These are phyloP conservation scores for Martes martes DNA, from an alignment of 2,113 vertebrate genomes.

Conservation along the genomic window DNA sequence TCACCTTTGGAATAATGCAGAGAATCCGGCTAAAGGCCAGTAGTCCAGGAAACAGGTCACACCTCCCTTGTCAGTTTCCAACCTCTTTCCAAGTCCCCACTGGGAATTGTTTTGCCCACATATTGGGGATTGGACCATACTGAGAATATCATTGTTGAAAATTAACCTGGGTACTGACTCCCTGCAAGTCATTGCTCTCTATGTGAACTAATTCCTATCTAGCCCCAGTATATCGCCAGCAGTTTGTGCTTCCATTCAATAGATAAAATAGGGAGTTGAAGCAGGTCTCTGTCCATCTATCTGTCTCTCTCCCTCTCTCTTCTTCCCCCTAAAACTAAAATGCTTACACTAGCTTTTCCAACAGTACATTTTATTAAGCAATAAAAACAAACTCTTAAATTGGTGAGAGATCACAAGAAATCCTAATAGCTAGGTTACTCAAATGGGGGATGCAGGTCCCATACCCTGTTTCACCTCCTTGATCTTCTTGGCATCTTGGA, in stretches of 20 bases:
- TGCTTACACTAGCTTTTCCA: neutral
- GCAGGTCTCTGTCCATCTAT: neutral
- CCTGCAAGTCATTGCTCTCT: neutral
- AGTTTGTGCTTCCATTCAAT: neutral
- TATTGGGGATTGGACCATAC: neutral
- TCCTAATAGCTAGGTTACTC: neutral
- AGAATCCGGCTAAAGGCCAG: neutral
- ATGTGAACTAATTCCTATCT: neutral
- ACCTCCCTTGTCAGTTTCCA: neutral
- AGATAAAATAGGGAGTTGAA: neutral
- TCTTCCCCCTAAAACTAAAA: neutral
- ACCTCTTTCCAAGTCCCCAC: neutral
- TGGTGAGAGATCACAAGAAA: neutral
- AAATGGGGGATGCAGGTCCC: neutral
- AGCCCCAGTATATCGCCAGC: neutral
- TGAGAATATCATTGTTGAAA: neutral
- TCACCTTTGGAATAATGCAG: neutral
- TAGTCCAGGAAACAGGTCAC: neutral
- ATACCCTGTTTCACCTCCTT: neutral
- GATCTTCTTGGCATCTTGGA: neutral
- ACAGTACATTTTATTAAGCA: neutral
- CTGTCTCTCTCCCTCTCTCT: neutral
- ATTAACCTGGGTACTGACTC: neutral
- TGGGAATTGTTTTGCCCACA: neutral
- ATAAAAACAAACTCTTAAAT: conserved; percentile 14